Evolutionary conservation across 2,113 vertebrate genomes (phyloP).

Genomic region (Cinclus mexicanus): DNA sequence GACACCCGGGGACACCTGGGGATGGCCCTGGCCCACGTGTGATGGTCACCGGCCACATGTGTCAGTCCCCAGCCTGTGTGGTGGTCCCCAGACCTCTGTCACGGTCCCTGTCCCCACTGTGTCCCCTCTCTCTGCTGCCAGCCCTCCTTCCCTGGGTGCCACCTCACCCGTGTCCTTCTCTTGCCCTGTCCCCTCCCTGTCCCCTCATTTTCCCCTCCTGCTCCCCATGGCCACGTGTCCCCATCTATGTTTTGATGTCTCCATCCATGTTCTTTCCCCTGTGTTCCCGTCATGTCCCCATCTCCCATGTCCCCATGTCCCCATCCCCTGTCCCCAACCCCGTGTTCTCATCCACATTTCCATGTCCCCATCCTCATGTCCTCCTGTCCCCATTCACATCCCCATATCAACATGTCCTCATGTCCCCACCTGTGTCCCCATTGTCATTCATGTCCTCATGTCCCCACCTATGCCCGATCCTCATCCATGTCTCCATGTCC

Average conservation of each 20-base stretch:
- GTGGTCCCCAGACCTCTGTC: not conserved
- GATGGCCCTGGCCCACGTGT: too few relatives aligned
- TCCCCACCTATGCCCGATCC: too few relatives aligned
- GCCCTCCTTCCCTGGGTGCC: not conserved
- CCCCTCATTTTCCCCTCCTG: not conserved
- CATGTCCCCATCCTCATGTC: not conserved
- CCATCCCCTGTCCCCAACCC: not conserved
- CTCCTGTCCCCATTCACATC: not conserved
- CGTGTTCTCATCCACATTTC: not conserved
- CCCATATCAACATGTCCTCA: too few relatives aligned
- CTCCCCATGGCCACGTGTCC: not conserved
- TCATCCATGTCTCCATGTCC: too few relatives aligned
- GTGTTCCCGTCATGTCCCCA: not conserved
- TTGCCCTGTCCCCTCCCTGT: not conserved
- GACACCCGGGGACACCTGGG: not conserved
- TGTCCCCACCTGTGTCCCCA: too few relatives aligned
- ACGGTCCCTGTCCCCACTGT: not conserved
- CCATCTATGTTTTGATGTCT: not conserved
- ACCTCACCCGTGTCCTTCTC: not conserved
- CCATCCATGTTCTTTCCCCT: not conserved
- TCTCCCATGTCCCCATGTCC: not conserved
- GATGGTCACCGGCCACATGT: not conserved
- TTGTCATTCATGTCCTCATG: not conserved
- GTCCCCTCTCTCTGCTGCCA: not conserved
- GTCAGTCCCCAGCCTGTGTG: not conserved